A percentile compares a stretch with the other conserved stretches of the same genome.
Evolutionary conservation across 2,888 invertebrate species (phyloP).

Genomic region (Morpho achilles): DNA sequence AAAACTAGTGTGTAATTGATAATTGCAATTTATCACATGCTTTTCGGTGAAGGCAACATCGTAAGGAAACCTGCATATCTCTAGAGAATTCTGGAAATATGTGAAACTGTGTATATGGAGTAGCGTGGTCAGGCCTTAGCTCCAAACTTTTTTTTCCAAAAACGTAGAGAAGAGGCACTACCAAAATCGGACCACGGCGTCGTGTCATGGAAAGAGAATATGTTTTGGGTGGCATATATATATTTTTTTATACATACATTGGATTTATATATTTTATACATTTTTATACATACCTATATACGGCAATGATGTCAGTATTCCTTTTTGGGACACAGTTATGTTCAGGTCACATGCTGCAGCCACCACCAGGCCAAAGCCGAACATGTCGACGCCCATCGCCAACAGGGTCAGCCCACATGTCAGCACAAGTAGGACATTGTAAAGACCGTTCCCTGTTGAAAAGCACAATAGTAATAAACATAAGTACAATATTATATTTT

Average conservation of each 20-base stretch:
- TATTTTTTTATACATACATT: not conserved
- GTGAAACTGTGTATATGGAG: too few relatives aligned
- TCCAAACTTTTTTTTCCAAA: too few relatives aligned
- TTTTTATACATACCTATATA: conserved; percentile 64
- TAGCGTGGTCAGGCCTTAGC: too few relatives aligned
- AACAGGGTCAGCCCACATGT: conserved; percentile 69
- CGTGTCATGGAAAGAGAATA: not conserved
- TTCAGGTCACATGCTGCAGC: conserved; percentile 78
- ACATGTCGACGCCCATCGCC: conserved; percentile 76
- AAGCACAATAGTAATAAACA: too few relatives aligned
- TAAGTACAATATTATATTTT: too few relatives aligned
- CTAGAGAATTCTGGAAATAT: too few relatives aligned
- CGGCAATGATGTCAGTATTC: conserved; percentile 76
- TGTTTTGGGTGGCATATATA: not conserved
- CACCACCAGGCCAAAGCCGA: conserved; percentile 77
- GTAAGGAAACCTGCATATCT: too few relatives aligned
- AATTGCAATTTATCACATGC: too few relatives aligned
- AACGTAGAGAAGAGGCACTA: too few relatives aligned
- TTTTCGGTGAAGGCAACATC: too few relatives aligned
- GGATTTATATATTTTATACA: not conserved
- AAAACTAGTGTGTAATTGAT: too few relatives aligned
- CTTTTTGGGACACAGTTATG: conserved; percentile 74
- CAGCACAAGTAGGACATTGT: conserved; percentile 54
- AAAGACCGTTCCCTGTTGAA: conserved; percentile 57
- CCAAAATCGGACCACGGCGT: too few relatives aligned